Percentiles rank a stretch among this genome's conserved stretches.
Evolutionary conservation across 92 coral and sea anemone genomes (phyloP).

Genomic region (Phenganax marumi): DNA sequence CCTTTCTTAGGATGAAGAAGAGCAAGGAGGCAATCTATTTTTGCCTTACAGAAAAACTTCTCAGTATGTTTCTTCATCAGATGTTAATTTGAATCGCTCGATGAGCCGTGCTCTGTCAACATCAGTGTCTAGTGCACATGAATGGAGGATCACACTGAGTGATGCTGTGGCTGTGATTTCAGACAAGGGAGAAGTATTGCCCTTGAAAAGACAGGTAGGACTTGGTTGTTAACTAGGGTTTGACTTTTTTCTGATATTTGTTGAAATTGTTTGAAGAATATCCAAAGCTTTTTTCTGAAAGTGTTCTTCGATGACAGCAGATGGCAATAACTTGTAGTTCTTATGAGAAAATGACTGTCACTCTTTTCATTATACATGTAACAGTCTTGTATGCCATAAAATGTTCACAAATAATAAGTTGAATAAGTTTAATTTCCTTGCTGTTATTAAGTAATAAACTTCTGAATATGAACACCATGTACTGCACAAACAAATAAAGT

Average conservation of each 20-base stretch:
- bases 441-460: too few relatives aligned
- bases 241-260: too few relatives aligned
- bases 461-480: too few relatives aligned
- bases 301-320: too few relatives aligned
- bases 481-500: too few relatives aligned
- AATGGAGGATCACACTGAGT: conserved; percentile 72
- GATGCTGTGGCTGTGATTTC: conserved; percentile 79
- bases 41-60: conserved; percentile 1
- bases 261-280: too few relatives aligned
- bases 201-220: conserved; percentile 71
- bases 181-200: conserved; percentile 75
- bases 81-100: conserved; percentile 5
- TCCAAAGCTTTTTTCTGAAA: too few relatives aligned
- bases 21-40: background rate
- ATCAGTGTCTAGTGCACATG: conserved; percentile 39
- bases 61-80: conserved; percentile 1
- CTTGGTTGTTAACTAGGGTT: too few relatives aligned
- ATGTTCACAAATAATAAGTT: background rate
- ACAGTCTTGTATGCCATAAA: background rate
- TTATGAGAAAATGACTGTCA: background rate
- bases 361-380: background rate
- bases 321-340: too few relatives aligned
- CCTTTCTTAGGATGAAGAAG: conserved; percentile 42
- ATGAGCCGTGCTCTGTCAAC: conserved; percentile 38
- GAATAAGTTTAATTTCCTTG: too few relatives aligned